These are phyloP conservation scores for Leptosomus discolor DNA, from an alignment of 2,113 vertebrate species.

Conservation along the genomic window DNA sequence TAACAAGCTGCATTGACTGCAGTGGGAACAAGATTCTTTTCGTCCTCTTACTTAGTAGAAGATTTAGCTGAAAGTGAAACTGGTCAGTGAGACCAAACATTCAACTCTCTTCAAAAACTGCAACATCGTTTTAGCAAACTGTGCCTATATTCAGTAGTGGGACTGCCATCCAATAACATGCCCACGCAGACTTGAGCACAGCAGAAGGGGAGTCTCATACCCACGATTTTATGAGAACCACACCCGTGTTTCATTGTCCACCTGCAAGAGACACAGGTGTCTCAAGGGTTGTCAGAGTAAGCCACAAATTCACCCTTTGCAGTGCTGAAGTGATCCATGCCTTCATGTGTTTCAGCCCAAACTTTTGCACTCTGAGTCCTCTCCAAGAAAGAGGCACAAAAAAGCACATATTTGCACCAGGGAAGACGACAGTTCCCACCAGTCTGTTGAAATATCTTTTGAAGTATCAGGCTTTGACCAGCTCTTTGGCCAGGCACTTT, in stretches of 20 bases:
- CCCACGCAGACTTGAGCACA: not conserved
- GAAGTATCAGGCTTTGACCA: not conserved
- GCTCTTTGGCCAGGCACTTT: not conserved
- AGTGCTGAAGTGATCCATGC: not conserved
- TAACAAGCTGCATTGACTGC: not conserved
- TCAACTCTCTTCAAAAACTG: not conserved
- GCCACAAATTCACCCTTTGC: not conserved
- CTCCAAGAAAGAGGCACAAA: not conserved
- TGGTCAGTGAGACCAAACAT: not conserved
- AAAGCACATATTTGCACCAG: rapidly evolving
- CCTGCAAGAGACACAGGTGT: not conserved
- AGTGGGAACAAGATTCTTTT: not conserved
- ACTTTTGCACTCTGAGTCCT: not conserved
- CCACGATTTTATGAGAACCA: not conserved
- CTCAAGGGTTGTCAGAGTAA: not conserved
- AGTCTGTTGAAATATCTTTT: not conserved
- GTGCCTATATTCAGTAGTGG: not conserved
- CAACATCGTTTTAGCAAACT: not conserved
- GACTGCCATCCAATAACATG: not conserved
- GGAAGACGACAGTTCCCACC: not conserved
- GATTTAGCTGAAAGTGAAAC: not conserved
- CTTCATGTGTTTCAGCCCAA: not conserved
- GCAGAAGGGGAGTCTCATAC: not conserved
- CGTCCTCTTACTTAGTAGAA: not conserved
- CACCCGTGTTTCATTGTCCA: not conserved